Base-by-base conservation (phyloP, 2,113 vertebrate species). In the Porphyrio hochstetteri region DNA sequence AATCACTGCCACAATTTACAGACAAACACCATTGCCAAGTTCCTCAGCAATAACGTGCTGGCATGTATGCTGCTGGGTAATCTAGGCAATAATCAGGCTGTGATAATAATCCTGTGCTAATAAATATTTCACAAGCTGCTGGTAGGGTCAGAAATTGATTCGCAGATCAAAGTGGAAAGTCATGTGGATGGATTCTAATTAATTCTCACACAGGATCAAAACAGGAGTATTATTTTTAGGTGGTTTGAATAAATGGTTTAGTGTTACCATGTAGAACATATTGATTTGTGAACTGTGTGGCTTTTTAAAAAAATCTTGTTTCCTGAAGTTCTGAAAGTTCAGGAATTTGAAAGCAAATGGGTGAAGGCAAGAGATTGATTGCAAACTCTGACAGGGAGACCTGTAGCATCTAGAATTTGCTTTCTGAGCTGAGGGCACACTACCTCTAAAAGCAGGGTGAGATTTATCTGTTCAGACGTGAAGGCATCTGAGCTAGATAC, bases 81-180 rank as follows among this genome's bases (percentile, higher is more conserved):
- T 67, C 60, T 90, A 82, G 90, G 86, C 71, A 83, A 44, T 75
- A 55, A 83, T 81, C 79, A 83, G 79, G 38, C 90, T 95, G 85
- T 96, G 90, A 86, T 94, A 90, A 90, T 93, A 88, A 78, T 84
- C 68, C 60, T 64, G 56, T 67, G 86, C 64, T 96, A 88, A 90
- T 90, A 88, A 96, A 92, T 95, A 90, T 88, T 95, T 95, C 86
- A 86, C 46, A 82, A 36, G 56, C 56, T 93, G 48, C 80, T 92
- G 88, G 42, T 78, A 81, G 79, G 71, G 88, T 93, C 76, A 90
- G 79, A 93, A 90, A 83, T 60, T 67, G 75, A 94, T 93, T 92
- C 90, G 81, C 72, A 94, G 93, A 83, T 92, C 85, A 93, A 94
- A 96, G 94, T 78, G 48, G 69, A 68, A 93, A 90, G 77, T 13